Percentiles rank a stretch among this genome's conserved stretches.
phyloP scores from a whole-genome alignment of 2,888 invertebrate species.

The Aradus depressus region DNA sequence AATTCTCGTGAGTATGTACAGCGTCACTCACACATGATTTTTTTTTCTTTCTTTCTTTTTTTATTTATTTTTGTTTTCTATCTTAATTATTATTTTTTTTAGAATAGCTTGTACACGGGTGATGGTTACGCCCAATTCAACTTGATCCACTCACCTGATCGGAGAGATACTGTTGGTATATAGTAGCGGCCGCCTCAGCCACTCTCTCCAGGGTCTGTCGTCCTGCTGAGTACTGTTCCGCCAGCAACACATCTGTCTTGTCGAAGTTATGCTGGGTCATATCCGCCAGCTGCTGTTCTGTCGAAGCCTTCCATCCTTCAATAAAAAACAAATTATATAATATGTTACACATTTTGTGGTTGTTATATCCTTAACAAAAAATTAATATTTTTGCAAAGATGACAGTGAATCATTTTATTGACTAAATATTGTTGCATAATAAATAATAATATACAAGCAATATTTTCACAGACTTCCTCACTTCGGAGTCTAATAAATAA shows the following conservation, averaged over 20 bases:
- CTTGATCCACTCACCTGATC: constrained; percentile 56
- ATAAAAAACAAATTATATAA: constrained; percentile 3
- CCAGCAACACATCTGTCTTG: constrained; percentile 21
- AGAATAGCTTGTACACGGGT: no score
- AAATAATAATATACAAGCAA: no score
- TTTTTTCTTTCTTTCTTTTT: no score
- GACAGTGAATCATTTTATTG: no score
- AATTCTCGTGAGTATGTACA: no score
- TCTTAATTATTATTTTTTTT: no score
- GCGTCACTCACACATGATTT: no score
- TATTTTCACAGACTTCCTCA: no score
- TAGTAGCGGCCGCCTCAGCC: constrained; percentile 58
- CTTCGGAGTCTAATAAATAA: no score
- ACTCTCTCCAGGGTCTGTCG: constrained; percentile 34
- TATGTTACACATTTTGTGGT: neutral
- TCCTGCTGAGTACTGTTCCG: constrained; percentile 23
- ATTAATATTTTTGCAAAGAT: neutral
- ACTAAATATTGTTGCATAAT: no score
- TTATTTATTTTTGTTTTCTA: no score
- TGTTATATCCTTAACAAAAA: neutral
- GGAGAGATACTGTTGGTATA: constrained; percentile 65
- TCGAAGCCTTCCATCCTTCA: constrained; percentile 52
- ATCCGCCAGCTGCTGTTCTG: constrained; percentile 55
- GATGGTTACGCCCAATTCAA: no score
- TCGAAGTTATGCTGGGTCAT: constrained; percentile 36